These are phyloP conservation scores for Microplitis deprimator DNA, from an alignment of 2,888 invertebrate genomes.

Conservation along the genomic window DNA sequence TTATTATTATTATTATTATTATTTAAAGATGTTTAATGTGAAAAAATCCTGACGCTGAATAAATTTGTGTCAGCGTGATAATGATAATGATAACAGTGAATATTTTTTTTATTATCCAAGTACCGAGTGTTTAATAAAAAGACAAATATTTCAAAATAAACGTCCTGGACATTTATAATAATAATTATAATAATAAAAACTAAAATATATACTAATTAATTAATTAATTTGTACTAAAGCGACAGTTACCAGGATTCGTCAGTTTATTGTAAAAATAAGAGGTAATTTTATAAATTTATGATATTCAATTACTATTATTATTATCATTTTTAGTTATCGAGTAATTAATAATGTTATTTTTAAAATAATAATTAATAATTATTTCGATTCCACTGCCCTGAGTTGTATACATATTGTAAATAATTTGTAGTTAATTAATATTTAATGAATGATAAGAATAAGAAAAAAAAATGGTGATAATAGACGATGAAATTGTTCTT, in stretches of 20 bases:
- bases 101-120: no score
- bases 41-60: background rate
- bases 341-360: background rate
- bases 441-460: background rate
- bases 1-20: background rate
- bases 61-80: background rate
- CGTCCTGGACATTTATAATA: background rate
- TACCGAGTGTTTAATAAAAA: background rate
- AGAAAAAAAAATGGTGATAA: background rate
- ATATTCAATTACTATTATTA: background rate
- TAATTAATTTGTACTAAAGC: background rate
- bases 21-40: background rate
- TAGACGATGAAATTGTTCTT: background rate
- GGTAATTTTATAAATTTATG: background rate
- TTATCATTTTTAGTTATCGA: background rate
- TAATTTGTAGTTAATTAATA: constrained; percentile 23
- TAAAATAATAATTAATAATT: background rate
- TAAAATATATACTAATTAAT: no score
- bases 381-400: background rate
- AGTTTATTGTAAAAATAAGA: background rate
- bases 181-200: background rate
- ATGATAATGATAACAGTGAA: no score
- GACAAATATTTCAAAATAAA: background rate
- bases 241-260: background rate
- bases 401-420: constrained; percentile 26